These are phyloP conservation scores for Arizona elegans DNA, from an alignment of 2,113 vertebrate genomes.

Conservation along the genomic window DNA sequence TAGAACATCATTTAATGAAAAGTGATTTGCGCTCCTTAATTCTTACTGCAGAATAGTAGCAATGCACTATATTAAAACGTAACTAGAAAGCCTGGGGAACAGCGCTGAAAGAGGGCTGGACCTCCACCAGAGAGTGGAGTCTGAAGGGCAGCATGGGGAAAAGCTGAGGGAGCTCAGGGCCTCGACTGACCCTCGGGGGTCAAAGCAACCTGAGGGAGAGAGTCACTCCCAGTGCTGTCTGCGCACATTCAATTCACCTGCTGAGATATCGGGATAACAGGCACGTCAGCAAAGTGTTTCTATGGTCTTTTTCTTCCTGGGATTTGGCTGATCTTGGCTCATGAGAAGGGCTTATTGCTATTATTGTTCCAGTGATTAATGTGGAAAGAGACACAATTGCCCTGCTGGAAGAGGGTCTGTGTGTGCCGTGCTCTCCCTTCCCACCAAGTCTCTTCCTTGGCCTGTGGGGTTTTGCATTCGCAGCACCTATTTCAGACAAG, in stretches of 20 bases:
- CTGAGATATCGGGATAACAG: neutral
- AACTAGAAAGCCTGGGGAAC: neutral
- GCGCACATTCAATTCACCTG: neutral
- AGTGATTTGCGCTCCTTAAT: neutral
- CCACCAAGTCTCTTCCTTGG: neutral
- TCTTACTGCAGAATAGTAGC: neutral
- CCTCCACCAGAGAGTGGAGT: neutral
- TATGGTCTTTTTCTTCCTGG: neutral
- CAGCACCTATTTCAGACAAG: conserved; percentile 49
- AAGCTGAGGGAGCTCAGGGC: neutral
- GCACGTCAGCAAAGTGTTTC: neutral
- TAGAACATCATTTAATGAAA: neutral
- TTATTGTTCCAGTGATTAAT: neutral
- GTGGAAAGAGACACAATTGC: neutral
- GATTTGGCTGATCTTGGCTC: neutral
- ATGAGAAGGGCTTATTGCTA: neutral
- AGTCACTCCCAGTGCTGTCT: too few species aligned
- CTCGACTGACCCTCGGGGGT: neutral
- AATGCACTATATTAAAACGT: neutral
- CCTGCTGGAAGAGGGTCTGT: neutral
- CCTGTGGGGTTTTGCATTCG: neutral
- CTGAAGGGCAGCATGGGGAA: neutral
- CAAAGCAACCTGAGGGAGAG: neutral
- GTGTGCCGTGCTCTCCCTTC: neutral
- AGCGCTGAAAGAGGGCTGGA: neutral